Percentiles rank a stretch among this genome's conserved stretches.
phyloP scores from a whole-genome alignment of 2,797 vertebrate species.

The Danio kyathit region DNA sequence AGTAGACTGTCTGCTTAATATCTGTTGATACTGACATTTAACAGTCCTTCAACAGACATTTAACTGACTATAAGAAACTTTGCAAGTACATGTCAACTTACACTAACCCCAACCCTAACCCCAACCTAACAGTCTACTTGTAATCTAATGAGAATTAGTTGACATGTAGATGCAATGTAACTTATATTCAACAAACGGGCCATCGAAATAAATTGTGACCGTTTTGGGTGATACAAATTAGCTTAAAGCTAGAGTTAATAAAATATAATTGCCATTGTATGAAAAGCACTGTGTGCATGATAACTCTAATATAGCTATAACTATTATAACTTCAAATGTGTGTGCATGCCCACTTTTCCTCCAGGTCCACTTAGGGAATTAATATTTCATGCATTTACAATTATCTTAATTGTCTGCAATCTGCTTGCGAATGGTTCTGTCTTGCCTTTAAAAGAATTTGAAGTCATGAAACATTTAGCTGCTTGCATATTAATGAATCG shows the following conservation, averaged over 20 bases:
- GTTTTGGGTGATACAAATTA: neutral
- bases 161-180: too few relatives aligned
- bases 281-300: neutral
- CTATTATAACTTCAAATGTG: neutral
- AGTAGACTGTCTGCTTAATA: too few relatives aligned
- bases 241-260: neutral
- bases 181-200: too few relatives aligned
- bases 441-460: slow-evolving; percentile 39
- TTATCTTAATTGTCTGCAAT: slow-evolving; percentile 40
- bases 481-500: neutral
- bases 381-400: slow-evolving; percentile 56
- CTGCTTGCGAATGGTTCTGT: slow-evolving; percentile 25
- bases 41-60: too few relatives aligned
- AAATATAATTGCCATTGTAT: neutral
- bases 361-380: slow-evolving; percentile 28
- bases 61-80: too few relatives aligned
- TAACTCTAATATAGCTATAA: neutral
- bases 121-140: too few relatives aligned
- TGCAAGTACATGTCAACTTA: too few relatives aligned
- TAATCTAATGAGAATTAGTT: too few relatives aligned
- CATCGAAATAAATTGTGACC: too few relatives aligned
- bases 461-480: slow-evolving; percentile 28
- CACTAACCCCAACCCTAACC: too few relatives aligned
- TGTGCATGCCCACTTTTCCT: neutral
- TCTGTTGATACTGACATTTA: too few relatives aligned